phyloP scores from a whole-genome alignment of 2,888 invertebrate species.

The Quadriops clusia region DNA sequence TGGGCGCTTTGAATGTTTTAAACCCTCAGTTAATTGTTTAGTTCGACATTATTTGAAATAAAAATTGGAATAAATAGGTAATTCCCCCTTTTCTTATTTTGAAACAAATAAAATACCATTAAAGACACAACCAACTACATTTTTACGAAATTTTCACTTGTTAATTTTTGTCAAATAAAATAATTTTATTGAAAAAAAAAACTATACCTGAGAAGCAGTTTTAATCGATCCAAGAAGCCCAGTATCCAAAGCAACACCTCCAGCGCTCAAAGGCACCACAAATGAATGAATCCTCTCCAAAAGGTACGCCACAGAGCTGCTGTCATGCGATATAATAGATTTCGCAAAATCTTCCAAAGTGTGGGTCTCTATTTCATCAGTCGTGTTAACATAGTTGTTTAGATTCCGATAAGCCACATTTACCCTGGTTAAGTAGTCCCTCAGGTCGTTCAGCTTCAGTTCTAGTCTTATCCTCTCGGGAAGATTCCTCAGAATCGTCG shows the following conservation, averaged over 20 bases:
- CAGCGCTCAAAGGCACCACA: slow-evolving; percentile 42
- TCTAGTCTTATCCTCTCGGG: slow-evolving; percentile 43
- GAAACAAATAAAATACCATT: too few species aligned
- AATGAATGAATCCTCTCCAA: slow-evolving; percentile 54
- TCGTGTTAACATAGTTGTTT: slow-evolving; percentile 41
- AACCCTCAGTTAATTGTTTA: too few species aligned
- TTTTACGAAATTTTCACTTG: too few species aligned
- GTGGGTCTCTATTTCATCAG: slow-evolving; percentile 40
- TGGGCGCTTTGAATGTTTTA: too few species aligned
- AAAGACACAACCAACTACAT: too few species aligned
- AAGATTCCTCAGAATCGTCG: slow-evolving; percentile 25
- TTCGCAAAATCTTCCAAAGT: slow-evolving; percentile 62
- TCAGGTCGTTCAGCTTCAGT: slow-evolving; percentile 48
- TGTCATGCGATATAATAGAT: slow-evolving; percentile 55
- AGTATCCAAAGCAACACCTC: slow-evolving; percentile 16
- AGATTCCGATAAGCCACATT: slow-evolving; percentile 48
- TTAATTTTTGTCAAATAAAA: too few species aligned
- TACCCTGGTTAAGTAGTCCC: slow-evolving; percentile 47
- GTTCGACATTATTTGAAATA: too few species aligned
- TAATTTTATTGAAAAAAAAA: too few species aligned
- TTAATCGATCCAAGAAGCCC: slow-evolving; percentile 23
- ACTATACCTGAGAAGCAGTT: too few species aligned
- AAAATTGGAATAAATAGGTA: too few species aligned
- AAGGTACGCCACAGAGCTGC: slow-evolving; percentile 50
- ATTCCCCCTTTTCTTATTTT: too few species aligned